Evolutionary conservation across 1,140 invertebrate genomes (phyloP).

Genomic region (Cataglyphis hispanica): DNA sequence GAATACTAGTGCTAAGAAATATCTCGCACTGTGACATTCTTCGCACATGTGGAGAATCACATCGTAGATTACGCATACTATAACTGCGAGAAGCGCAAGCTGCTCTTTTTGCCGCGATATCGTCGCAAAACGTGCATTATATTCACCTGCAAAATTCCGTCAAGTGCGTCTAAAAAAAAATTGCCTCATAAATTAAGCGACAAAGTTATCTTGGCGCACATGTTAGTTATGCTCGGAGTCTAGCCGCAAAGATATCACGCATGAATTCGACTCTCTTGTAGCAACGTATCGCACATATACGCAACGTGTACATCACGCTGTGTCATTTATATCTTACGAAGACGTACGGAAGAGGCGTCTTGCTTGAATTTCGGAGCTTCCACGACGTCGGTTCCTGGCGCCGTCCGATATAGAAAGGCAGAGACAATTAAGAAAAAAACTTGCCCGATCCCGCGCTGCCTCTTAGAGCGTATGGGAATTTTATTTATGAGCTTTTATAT

Average conservation of each 20-base stretch:
- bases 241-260: constrained; percentile 47
- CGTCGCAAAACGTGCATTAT: neutral
- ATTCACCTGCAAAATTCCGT: constrained; percentile 5
- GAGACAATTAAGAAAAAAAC: constrained; percentile 74
- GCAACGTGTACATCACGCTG: neutral
- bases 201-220: constrained; percentile 25
- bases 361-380: constrained; percentile 13
- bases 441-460: constrained; percentile 1
- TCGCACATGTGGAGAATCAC: neutral
- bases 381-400: constrained; percentile 23
- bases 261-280: neutral
- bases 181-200: constrained; percentile 31
- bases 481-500: constrained; percentile 80
- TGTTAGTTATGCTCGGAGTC: neutral
- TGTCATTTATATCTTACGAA: constrained; percentile 23
- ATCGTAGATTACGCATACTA: neutral
- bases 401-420: constrained; percentile 1
- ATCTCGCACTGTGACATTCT: neutral
- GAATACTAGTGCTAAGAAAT: neutral
- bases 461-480: constrained; percentile 73
- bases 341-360: constrained; percentile 43
- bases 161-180: constrained; percentile 21
- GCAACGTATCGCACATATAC: no score
- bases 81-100: neutral
- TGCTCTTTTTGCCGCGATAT: constrained; percentile 5